A percentile compares a stretch with the other conserved stretches of the same genome.
phyloP scores from a whole-genome alignment of 2,113 vertebrate genomes.

The Platanista minor region DNA sequence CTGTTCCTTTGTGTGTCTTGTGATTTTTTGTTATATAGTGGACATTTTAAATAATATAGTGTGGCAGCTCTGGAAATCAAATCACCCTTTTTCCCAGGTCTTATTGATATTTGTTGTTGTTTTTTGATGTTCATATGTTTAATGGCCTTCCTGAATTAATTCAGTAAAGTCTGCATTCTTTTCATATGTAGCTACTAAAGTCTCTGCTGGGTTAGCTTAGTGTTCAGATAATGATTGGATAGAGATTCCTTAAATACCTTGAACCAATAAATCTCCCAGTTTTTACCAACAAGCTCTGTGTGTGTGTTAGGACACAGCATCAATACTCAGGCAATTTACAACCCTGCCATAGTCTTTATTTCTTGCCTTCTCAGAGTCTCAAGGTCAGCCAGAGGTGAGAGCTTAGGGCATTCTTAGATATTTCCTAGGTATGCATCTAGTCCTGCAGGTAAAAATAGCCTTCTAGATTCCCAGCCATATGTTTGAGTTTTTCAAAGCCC shows the following conservation, averaged over 20 bases:
- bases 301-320: accelerated
- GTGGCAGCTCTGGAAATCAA: not conserved
- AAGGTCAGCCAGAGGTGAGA: not conserved
- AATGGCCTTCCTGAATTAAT: not conserved
- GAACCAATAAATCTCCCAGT: not conserved
- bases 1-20: not conserved
- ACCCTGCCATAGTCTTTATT: not conserved
- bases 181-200: accelerated
- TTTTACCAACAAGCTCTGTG: not conserved
- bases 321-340: accelerated
- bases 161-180: not conserved
- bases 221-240: not conserved
- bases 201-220: not conserved
- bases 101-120: not conserved
- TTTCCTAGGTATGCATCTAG: not conserved
- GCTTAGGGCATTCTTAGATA: accelerated
- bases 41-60: not conserved
- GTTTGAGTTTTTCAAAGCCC: not conserved
- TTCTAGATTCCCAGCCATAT: accelerated
- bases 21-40: not conserved
- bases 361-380: not conserved
- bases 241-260: not conserved
- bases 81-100: not conserved
- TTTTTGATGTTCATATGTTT: not conserved
- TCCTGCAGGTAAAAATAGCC: not conserved